These are phyloP conservation scores for Rhegmatorhina hoffmannsi DNA, from an alignment of 2,113 vertebrate genomes.

Conservation along the genomic window DNA sequence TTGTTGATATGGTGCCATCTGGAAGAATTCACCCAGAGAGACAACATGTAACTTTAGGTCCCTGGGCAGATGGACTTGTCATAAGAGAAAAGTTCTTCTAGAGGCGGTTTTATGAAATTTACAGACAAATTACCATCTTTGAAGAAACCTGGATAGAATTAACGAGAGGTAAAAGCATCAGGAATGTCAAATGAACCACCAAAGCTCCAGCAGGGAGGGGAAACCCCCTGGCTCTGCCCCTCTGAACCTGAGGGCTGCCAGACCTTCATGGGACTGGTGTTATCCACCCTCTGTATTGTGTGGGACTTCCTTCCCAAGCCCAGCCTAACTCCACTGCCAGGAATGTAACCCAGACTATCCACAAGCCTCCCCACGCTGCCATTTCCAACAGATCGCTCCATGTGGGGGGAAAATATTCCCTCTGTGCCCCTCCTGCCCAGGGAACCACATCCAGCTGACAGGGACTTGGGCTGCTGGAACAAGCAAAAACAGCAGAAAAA, in stretches of 20 bases:
- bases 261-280: neutral
- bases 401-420: neutral
- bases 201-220: neutral
- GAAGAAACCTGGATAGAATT: neutral
- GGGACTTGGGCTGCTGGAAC: neutral
- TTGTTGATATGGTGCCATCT: neutral
- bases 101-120: neutral
- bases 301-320: neutral
- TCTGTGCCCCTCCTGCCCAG: neutral
- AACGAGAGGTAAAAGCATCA: neutral
- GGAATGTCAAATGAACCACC: neutral
- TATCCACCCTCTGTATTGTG: neutral
- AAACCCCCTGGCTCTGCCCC: neutral
- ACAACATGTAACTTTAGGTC: neutral
- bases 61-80: neutral
- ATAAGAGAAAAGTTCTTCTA: neutral
- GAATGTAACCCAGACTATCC: neutral
- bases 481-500: neutral
- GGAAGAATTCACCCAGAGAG: neutral
- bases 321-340: neutral
- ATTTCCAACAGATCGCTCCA: neutral
- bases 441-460: neutral
- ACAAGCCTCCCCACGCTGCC: accelerated
- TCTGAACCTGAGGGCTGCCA: neutral
- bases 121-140: neutral